Evolutionary conservation across 2,888 invertebrate genomes (phyloP), one percentile per base, ranked within the genome.

Genomic region (Trichopoda pennipes): DNA sequence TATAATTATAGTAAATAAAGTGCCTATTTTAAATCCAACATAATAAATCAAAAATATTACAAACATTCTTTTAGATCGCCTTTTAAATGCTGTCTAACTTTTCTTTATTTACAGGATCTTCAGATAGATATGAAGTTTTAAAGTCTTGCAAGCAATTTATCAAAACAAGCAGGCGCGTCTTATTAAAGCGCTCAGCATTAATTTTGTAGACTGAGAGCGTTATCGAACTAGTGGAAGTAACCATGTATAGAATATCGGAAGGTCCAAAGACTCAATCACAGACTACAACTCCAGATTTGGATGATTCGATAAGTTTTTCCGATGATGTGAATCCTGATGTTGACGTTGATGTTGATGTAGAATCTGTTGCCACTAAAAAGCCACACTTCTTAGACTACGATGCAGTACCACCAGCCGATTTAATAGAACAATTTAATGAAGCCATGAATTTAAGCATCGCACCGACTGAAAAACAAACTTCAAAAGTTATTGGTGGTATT

Each of bases 351-450:
- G 83, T 80, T 19, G 85, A 84, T 35, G 86, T 90, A 8, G 90
- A 90, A 75, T 88, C 87, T 38, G 90, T 90, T 6, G 85, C 88
- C 10, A 89, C 92, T 61, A 92, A 92, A 85, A 92, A 93, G 85
- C 92, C 93, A 28, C 94, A 94, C 89, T 94, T 94, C 86, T 91
- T 94, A 63, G 94, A 94, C 86, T 94, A 94, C 86, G 94, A 94
- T 88, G 93, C 93, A 77, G 92, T 92, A 68, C 92, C 92, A 64
- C 93, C 93, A 74, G 92, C 93, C 73, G 93, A 92, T 23, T 90
- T 90, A 80, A 88, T 90, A 28, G 90, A 90, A 42, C 85, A 84
- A 23, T 86, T 86, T 68, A 85, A 85, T 70, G 84, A 81, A 53
- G 84, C 84, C 47, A 81, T 85, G 68, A 74, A 42, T 47, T 82